Evolutionary conservation across 1,140 invertebrate genomes (phyloP), one percentile per base, ranked within the genome.

Genomic region (Hermatobates lingyangjiaoensis): DNA sequence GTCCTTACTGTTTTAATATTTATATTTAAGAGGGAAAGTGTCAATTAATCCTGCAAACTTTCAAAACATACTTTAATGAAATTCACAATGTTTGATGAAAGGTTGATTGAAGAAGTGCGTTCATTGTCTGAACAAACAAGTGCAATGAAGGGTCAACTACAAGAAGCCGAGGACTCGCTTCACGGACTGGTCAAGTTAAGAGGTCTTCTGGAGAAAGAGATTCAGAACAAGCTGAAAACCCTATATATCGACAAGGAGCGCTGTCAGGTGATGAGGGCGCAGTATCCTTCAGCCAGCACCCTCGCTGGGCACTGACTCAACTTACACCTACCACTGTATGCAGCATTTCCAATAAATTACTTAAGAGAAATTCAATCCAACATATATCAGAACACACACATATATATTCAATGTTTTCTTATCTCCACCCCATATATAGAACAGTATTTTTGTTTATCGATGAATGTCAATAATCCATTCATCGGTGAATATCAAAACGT

Each of bases 21-120:
- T 34, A 10, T n/a, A 34, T 34, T 34, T n/a, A n/a, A n/a, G n/a
- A n/a, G 10, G 30, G n/a, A n/a, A 34, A 34, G n/a, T n/a, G n/a
- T 34, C 30, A 10, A 34, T 12, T 34, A 34, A 34, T 34, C 30
- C 18, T 34, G 18, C 30, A n/a, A n/a, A n/a, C n/a, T n/a, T n/a
- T n/a, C n/a, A n/a, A n/a, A n/a, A n/a, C n/a, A n/a, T n/a, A n/a
- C 30, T 34, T n/a, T n/a, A 10, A n/a, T 34, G 24, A 12, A 34
- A 38, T 21, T 0, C 3, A 25, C 48, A n/a, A n/a, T n/a, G n/a
- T 48, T 44, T 45, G 40, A 5, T 62, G 62, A 23, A 49, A 72
- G 72, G 7, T 67, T 85, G n/a, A 71, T 84, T 30, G 76, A 82
- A 28, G 82, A 83, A 64, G 79, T 81, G 0, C 80, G 77, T 62